A percentile compares a stretch with the other conserved stretches of the same genome.
phyloP scores from a whole-genome alignment of 2,888 invertebrate species.

The Acleris emargana region DNA sequence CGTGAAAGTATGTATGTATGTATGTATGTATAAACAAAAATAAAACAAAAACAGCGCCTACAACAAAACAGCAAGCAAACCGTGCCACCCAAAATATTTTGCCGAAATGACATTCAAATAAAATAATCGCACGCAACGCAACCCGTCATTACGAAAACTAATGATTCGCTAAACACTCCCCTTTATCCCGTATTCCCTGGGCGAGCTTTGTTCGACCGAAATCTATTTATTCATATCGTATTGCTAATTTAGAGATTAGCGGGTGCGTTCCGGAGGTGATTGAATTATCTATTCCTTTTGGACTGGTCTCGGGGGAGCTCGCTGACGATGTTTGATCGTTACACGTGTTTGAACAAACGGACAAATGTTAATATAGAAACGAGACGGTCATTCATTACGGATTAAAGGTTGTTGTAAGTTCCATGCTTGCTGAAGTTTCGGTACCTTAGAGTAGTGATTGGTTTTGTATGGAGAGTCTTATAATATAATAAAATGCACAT shows the following conservation, averaged over 20 bases:
- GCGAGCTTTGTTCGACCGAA: conserved; percentile 72
- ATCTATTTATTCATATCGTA: conserved; percentile 82
- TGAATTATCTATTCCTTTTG: conserved; percentile 82
- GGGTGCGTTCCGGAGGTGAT: conserved; percentile 76
- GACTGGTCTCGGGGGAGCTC: conserved; percentile 62
- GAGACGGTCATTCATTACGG: not conserved
- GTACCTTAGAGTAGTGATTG: too few relatives aligned
- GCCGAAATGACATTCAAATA: conserved; percentile 33
- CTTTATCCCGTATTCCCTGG: conserved; percentile 58
- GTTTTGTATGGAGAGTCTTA: too few relatives aligned
- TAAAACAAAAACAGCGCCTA: conserved; percentile 16
- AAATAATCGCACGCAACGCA: conserved; percentile 47
- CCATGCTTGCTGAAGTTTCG: too few relatives aligned
- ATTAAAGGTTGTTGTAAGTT: too few relatives aligned
- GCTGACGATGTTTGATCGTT: conserved; percentile 15
- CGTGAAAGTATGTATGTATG: too few relatives aligned
- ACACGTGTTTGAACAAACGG: conserved; percentile 17
- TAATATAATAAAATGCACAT: too few relatives aligned
- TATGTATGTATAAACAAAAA: too few relatives aligned
- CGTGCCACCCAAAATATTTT: conserved; percentile 7
- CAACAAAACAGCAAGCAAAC: conserved; percentile 14
- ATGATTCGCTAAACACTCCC: conserved; percentile 67
- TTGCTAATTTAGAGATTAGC: conserved; percentile 81
- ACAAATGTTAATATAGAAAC: not conserved
- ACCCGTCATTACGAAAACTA: conserved; percentile 71